Evolutionary conservation across 35 echinoderm and acorn worm species (phyloP).

Genomic region (Hemicentrotus pulcherrimus): DNA sequence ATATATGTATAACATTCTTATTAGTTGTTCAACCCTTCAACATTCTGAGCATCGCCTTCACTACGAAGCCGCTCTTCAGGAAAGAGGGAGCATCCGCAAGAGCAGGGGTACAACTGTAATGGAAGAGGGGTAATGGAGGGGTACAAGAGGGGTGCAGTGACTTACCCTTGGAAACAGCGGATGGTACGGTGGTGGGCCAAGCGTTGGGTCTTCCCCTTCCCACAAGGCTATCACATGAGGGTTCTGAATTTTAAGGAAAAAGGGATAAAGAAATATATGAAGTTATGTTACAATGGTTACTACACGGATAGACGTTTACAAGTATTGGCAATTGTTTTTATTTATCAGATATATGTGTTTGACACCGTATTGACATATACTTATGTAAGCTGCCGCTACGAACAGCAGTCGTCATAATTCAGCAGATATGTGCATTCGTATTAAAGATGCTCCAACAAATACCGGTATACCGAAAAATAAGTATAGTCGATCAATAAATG

Average conservation of each 20-base stretch:
- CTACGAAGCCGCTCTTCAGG: no score
- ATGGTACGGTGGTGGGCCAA: neutral
- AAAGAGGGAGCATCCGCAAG: neutral
- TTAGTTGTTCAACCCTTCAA: neutral
- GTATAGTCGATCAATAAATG: no score
- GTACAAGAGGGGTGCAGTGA: neutral
- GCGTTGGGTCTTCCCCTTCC: constrained; percentile 12
- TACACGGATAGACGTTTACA: neutral
- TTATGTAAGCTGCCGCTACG: no score
- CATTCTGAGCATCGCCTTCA: neutral
- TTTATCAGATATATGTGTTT: no score
- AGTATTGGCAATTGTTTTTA: neutral
- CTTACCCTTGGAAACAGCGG: constrained; percentile 18
- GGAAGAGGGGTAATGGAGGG: neutral
- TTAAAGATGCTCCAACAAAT: no score
- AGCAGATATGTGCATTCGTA: no score
- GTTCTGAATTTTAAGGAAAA: neutral
- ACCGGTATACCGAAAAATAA: no score
- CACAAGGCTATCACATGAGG: neutral
- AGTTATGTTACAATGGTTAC: neutral
- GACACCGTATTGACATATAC: no score
- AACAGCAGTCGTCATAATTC: no score
- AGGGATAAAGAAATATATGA: neutral
- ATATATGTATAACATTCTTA: neutral
- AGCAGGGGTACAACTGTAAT: neutral